Evolutionary conservation across 1,140 invertebrate species (phyloP).

Genomic region (Pentalonia nigronervosa): DNA sequence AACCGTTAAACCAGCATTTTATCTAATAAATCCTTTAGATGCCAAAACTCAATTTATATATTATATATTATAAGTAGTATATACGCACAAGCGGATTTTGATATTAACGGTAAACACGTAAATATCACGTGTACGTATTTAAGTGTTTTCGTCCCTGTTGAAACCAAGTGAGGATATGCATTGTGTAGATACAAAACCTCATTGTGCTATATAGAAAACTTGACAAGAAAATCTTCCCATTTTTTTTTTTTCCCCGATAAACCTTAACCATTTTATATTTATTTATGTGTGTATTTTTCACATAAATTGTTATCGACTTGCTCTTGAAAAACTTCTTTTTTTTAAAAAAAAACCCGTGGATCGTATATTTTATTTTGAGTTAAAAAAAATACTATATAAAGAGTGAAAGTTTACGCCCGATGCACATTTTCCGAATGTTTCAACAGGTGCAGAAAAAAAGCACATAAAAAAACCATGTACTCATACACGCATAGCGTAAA

Average conservation of each 20-base stretch:
- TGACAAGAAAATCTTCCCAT: neutral
- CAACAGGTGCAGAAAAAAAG: constrained; percentile 42
- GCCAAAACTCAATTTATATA: constrained; percentile 22
- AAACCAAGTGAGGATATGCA: constrained; percentile 4
- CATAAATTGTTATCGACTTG: constrained; percentile 25
- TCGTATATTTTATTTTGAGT: neutral
- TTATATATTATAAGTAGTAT: constrained; percentile 30
- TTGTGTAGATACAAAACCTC: constrained; percentile 21
- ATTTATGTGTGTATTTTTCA: neutral
- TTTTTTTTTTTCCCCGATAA: neutral
- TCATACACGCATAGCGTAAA: constrained; percentile 25
- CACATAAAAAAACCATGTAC: constrained; percentile 27
- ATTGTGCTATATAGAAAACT: constrained; percentile 15
- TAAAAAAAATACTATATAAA: neutral
- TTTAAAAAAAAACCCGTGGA: neutral
- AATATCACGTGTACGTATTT: constrained; percentile 40
- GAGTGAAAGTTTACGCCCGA: neutral
- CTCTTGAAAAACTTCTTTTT: constrained; percentile 3
- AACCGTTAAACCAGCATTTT: constrained; percentile 36
- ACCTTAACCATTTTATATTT: neutral
- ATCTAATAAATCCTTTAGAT: constrained; percentile 25
- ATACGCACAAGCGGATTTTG: constrained; percentile 17
- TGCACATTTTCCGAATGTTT: constrained; percentile 26
- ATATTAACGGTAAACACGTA: constrained; percentile 18
- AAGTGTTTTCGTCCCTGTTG: constrained; percentile 51